Conservation (phyloP, 2,888 invertebrate species). For the Caenorhabditis sp. region DNA sequence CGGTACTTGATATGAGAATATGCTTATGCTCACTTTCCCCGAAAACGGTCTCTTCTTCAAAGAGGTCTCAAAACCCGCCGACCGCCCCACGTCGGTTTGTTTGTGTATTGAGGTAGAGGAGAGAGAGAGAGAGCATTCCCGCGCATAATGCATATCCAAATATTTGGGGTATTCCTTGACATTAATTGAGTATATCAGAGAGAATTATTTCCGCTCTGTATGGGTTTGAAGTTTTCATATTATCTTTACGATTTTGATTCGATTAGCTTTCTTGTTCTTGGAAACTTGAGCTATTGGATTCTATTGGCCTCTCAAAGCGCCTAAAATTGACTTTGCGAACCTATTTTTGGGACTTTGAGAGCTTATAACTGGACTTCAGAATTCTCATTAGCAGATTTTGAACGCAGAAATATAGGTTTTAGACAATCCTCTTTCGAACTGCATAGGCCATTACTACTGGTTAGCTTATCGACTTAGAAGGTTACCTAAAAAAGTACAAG, state of each 20-base stretch:
- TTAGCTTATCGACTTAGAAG: no score
- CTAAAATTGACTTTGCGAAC: no score
- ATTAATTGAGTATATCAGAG: constrained; percentile 48
- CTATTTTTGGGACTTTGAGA: no score
- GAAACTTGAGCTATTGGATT: background rate
- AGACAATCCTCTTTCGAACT: no score
- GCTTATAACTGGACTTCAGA: no score
- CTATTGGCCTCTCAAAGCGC: no score
- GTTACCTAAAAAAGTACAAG: no score
- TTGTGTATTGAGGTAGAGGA: constrained; percentile 18
- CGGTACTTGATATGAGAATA: constrained; percentile 43
- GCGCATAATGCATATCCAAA: constrained; percentile 59
- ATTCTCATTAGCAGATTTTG: no score
- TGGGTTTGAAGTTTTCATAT: no score
- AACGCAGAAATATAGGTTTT: no score
- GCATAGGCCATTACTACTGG: no score
- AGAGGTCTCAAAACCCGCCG: background rate
- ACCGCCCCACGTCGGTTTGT: constrained; percentile 38
- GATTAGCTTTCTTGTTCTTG: background rate
- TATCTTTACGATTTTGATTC: no score
- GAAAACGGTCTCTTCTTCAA: constrained; percentile 41
- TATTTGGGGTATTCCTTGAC: constrained; percentile 59
- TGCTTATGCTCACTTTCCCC: background rate
- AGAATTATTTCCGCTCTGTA: constrained; percentile 1
- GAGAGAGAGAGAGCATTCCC: constrained; percentile 18